Percentiles rank a stretch among this genome's conserved stretches.
Conservation (phyloP, 2,113 vertebrate species). For the Chrysochloris asiatica region DNA sequence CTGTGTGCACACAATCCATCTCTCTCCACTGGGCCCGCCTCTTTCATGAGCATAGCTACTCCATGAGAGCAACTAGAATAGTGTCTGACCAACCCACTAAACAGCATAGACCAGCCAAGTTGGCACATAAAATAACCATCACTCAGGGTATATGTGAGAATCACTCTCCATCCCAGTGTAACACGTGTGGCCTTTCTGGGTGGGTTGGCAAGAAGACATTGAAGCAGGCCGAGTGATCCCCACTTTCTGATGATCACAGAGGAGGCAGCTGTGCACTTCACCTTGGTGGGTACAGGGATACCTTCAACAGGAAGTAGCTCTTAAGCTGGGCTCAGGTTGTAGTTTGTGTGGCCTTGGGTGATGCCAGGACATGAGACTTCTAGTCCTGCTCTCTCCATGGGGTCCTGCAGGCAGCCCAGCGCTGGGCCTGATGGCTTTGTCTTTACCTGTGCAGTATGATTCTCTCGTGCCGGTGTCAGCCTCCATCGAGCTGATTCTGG, state of each 20-base stretch:
- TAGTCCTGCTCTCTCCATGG: fast-evolving
- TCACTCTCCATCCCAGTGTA: not conserved
- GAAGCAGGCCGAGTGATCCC: not conserved
- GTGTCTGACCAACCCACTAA: not conserved
- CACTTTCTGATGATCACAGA: too few relatives aligned
- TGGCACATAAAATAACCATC: not conserved
- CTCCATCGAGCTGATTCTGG: slow-evolving; percentile 93
- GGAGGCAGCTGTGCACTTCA: fast-evolving
- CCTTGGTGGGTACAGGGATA: not conserved
- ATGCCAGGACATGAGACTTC: not conserved
- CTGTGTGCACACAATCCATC: not conserved
- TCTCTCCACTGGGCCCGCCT: not conserved
- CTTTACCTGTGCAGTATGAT: slow-evolving; percentile 83
- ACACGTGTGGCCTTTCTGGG: fast-evolving
- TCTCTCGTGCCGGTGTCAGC: slow-evolving; percentile 88
- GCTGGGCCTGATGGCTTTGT: not conserved
- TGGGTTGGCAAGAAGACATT: too few relatives aligned
- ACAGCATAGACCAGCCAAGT: not conserved
- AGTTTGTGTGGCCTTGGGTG: not conserved
- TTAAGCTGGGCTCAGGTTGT: not conserved
- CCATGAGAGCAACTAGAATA: not conserved
- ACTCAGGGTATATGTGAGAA: fast-evolving
- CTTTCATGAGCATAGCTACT: not conserved
- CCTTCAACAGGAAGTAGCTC: not conserved
- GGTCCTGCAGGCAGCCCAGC: fast-evolving